Conservation (phyloP, 1,140 invertebrate species). For the Apis dorsata region DNA sequence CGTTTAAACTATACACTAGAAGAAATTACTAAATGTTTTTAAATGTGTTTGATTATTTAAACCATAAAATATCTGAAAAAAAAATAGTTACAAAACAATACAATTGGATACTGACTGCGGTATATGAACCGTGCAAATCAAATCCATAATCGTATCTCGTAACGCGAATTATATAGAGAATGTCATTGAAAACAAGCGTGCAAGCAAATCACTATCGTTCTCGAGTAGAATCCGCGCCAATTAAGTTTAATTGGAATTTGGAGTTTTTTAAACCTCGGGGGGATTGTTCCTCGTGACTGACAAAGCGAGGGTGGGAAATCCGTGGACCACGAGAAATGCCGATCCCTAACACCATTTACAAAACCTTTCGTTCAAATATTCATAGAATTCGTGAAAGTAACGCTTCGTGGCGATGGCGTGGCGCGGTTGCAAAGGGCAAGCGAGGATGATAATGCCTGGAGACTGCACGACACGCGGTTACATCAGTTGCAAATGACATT, state of each 20-base stretch:
- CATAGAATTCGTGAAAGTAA: constrained; percentile 68
- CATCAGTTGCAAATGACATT: constrained; percentile 71
- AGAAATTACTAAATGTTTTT: too few relatives aligned
- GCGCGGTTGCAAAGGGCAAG: constrained; percentile 58
- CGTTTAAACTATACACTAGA: too few relatives aligned
- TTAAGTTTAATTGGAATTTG: constrained; percentile 30
- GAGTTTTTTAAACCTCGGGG: not conserved
- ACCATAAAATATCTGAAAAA: not conserved
- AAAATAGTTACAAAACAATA: not conserved
- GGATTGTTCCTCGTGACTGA: constrained; percentile 3
- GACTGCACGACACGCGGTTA: constrained; percentile 58
- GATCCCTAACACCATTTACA: constrained; percentile 26
- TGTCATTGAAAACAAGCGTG: not conserved
- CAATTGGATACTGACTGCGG: too few relatives aligned
- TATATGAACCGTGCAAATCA: too few relatives aligned
- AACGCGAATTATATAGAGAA: not conserved
- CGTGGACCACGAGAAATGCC: constrained; percentile 45
- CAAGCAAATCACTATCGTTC: not conserved
- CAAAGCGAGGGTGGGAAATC: constrained; percentile 16
- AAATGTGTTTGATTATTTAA: too few relatives aligned
- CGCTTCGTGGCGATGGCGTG: constrained; percentile 20
- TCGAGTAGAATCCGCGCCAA: not conserved
- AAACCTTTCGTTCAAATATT: constrained; percentile 65
- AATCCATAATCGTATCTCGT: not conserved
- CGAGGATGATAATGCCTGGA: constrained; percentile 62